phyloP scores from a whole-genome alignment of 2,888 invertebrate species.

The Brachyptera risi region DNA sequence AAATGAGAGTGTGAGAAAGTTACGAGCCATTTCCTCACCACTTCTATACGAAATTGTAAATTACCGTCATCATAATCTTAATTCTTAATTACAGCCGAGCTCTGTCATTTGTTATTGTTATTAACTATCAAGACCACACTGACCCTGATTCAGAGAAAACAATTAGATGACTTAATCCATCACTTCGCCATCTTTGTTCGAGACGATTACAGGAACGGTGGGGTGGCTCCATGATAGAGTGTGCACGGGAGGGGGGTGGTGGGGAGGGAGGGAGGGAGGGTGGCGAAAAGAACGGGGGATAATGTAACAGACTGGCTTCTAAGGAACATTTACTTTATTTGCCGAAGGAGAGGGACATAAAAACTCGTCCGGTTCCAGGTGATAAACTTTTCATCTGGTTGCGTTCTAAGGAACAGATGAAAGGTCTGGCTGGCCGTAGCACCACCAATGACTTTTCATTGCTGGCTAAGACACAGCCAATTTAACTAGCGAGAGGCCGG shows the following conservation, averaged over 20 bases:
- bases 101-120: constrained; percentile 12
- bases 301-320: constrained; percentile 14
- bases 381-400: constrained; percentile 20
- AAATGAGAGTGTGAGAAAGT: constrained; percentile 21
- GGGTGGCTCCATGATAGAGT: no score
- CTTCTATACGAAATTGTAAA: background rate
- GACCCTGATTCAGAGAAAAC: constrained; percentile 19
- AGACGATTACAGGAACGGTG: background rate
- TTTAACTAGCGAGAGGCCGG: constrained; percentile 6
- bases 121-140: background rate
- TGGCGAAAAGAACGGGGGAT: background rate
- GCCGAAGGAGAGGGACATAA: constrained; percentile 16
- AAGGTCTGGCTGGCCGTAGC: background rate
- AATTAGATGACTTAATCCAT: constrained; percentile 15
- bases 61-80: background rate
- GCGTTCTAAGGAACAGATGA: background rate
- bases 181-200: constrained; percentile 1
- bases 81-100: background rate
- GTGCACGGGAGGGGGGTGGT: background rate
- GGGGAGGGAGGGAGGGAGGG: background rate
- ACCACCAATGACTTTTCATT: background rate
- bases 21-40: background rate
- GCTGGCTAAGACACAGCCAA: background rate
- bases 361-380: constrained; percentile 18
- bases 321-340: constrained; percentile 20